A percentile compares a stretch with the other conserved stretches of the same genome.
These are phyloP conservation scores for Sebastiscus tertius DNA, from an alignment of 2,797 vertebrate species.

Conservation along the genomic window DNA sequence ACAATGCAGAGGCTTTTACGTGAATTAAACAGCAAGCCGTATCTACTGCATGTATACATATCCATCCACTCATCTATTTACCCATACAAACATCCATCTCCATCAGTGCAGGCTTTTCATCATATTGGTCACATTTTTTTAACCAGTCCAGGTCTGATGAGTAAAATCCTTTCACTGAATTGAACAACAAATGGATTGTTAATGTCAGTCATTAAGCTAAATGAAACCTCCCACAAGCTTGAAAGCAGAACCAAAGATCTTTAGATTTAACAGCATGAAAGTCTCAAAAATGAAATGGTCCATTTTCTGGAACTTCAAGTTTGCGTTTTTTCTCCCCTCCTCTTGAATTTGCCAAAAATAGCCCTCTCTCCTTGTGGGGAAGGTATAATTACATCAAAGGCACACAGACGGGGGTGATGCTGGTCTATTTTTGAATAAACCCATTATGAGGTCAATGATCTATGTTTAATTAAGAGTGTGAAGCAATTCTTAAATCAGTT, in stretches of 20 bases:
- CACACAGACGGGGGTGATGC: conserved; percentile 32
- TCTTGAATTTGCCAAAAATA: conserved; percentile 51
- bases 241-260: not conserved
- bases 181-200: conserved; percentile 30
- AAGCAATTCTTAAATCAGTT: conserved; percentile 28
- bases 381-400: conserved; percentile 72
- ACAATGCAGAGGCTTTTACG: not conserved
- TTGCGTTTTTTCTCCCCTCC: conserved; percentile 16
- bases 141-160: not conserved
- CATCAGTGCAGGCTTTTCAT: not conserved
- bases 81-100: not conserved
- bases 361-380: conserved; percentile 39
- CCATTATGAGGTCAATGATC: conserved; percentile 49
- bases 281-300: not conserved
- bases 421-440: conserved; percentile 59
- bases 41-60: not conserved
- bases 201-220: conserved; percentile 30
- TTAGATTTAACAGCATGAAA: not conserved
- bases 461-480: conserved; percentile 54
- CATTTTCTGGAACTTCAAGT: conserved; percentile 30
- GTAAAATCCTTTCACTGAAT: conserved; percentile 27
- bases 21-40: conserved; percentile 14
- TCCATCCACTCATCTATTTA: conserved; percentile 6
- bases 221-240: conserved; percentile 1
- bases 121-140: not conserved